These are phyloP conservation scores for Artibeus jamaicensis DNA, from an alignment of 2,797 vertebrate genomes.

Conservation along the genomic window DNA sequence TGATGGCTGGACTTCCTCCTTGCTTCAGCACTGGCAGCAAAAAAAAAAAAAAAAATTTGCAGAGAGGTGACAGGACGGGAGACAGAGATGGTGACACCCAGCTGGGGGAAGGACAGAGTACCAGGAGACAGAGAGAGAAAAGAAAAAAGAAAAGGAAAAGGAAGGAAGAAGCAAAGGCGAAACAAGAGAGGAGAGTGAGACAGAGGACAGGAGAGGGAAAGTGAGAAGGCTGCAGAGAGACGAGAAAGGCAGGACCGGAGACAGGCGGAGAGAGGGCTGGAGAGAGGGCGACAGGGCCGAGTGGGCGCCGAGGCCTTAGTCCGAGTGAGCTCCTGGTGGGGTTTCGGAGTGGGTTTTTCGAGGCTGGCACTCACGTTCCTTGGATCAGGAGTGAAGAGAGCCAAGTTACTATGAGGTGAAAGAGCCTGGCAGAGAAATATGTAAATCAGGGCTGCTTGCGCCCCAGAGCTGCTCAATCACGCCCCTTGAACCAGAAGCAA, in stretches of 20 bases:
- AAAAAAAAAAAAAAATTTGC: not conserved
- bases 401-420: conserved; percentile 10
- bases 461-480: conserved; percentile 62
- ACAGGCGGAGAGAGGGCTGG: not conserved
- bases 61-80: not conserved
- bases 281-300: not conserved
- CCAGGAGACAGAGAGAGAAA: not conserved
- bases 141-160: not conserved
- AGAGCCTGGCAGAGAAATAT: conserved; percentile 41
- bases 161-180: not conserved
- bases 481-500: conserved; percentile 70
- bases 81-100: not conserved
- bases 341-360: not conserved
- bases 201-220: not conserved
- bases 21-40: not conserved
- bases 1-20: not conserved
- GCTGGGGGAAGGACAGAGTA: not conserved
- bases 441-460: conserved; percentile 70
- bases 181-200: not conserved
- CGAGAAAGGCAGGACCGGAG: not conserved
- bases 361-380: not conserved
- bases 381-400: not conserved
- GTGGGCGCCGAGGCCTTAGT: not conserved
- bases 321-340: not conserved
- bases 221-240: not conserved